Conservation (phyloP, 2,113 vertebrate species). For the Eretmochelys imbricata region DNA sequence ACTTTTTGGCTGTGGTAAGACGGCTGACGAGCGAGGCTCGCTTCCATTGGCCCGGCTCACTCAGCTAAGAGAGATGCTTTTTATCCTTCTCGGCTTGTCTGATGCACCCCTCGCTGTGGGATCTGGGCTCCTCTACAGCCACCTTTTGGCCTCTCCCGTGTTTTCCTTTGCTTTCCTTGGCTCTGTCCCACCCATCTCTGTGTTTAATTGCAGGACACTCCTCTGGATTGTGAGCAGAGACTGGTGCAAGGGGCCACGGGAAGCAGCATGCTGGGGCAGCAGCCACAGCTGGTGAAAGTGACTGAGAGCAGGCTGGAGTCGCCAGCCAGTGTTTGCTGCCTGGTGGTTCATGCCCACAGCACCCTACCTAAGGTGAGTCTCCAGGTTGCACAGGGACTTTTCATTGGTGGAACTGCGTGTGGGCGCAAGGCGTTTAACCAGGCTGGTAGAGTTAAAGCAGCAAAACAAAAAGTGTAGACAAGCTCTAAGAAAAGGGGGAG, state of each 20-base stretch:
- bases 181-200: background rate
- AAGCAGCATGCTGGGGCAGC: fast-evolving
- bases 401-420: background rate
- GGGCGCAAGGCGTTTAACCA: background rate
- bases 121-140: background rate
- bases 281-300: slow-evolving; percentile 42
- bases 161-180: background rate
- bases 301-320: slow-evolving; percentile 17
- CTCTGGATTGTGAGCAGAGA: background rate
- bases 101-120: background rate
- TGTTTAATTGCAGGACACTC: background rate
- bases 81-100: background rate
- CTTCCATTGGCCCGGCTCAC: background rate
- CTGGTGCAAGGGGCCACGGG: fast-evolving
- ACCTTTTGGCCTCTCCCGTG: background rate
- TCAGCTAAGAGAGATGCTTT: background rate
- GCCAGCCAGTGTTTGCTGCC: slow-evolving; percentile 42
- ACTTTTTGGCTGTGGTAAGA: too few species aligned
- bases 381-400: background rate
- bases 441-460: background rate
- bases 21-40: too few species aligned
- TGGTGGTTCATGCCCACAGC: slow-evolving; percentile 52
- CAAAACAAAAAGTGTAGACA: background rate
- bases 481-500: background rate
- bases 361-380: slow-evolving; percentile 70